Conservation (phyloP, 2,113 vertebrate genomes). For the Urocitellus parryii region DNA sequence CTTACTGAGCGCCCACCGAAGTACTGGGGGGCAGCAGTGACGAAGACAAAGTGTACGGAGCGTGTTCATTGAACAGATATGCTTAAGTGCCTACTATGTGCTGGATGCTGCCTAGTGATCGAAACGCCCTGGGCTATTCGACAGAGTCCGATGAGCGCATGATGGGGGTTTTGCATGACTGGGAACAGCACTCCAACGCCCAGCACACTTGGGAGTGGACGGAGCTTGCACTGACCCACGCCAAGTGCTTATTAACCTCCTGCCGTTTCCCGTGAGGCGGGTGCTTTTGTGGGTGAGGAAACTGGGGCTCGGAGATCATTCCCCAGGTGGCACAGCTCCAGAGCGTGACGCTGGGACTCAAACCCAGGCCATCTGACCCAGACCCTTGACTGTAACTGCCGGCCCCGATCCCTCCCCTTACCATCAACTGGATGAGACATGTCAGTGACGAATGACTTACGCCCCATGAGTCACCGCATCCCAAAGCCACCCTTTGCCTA, state of each 20-base stretch:
- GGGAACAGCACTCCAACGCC: background rate
- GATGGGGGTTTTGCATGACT: background rate
- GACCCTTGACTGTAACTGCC: background rate
- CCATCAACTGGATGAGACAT: background rate
- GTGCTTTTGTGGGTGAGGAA: background rate
- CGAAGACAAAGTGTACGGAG: background rate
- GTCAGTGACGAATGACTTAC: background rate
- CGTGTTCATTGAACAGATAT: background rate
- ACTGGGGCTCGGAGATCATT: background rate
- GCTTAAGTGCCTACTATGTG: background rate
- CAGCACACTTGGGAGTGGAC: background rate
- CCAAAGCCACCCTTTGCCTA: background rate
- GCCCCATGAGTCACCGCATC: background rate
- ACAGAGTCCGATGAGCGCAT: background rate
- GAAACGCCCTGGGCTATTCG: background rate
- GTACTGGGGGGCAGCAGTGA: background rate
- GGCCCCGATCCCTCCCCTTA: accelerated
- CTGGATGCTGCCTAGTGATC: background rate
- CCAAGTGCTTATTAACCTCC: background rate
- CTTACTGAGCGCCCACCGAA: background rate
- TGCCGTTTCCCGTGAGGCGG: background rate
- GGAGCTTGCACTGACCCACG: accelerated
- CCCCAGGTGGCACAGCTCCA: background rate
- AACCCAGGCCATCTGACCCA: background rate
- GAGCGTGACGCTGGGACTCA: background rate